Conservation (phyloP, 1,140 invertebrate species). For the Danaus melanippus region DNA sequence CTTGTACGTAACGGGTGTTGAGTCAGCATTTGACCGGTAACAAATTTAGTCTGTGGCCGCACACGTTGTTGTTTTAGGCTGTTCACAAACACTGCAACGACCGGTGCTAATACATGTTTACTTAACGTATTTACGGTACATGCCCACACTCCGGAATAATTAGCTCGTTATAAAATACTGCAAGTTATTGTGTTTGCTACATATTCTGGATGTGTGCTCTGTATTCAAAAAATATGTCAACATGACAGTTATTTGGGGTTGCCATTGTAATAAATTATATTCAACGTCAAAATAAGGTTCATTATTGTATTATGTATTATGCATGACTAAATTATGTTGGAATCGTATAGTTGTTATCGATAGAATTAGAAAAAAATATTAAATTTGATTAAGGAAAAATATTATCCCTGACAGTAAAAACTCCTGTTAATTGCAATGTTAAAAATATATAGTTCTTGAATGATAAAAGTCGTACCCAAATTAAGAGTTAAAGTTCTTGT, state of each 20-base stretch:
- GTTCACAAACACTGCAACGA: slow-evolving; percentile 60
- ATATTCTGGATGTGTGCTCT: neutral
- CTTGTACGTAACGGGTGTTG: slow-evolving; percentile 35
- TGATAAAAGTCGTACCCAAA: neutral
- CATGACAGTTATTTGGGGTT: neutral
- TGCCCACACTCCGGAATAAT: slow-evolving; percentile 60
- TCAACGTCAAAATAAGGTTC: too few species aligned
- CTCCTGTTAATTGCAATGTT: neutral
- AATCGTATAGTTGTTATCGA: neutral
- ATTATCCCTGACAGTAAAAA: neutral
- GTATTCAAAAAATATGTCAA: neutral
- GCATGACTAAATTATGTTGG: neutral
- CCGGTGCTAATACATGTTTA: slow-evolving; percentile 65
- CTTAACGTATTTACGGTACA: slow-evolving; percentile 62
- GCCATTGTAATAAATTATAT: too few species aligned
- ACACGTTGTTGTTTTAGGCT: slow-evolving; percentile 70
- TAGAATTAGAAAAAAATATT: too few species aligned
- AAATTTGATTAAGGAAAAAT: too few species aligned
- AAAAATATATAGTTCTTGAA: neutral
- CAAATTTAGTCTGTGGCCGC: slow-evolving; percentile 60
- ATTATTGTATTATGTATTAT: too few species aligned
- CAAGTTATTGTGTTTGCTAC: slow-evolving; percentile 15
- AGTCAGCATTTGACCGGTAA: slow-evolving; percentile 63
- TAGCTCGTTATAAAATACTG: slow-evolving; percentile 63
- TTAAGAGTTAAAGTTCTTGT: neutral